phyloP scores from a whole-genome alignment of 2,888 invertebrate species.

The Tridacna crocea region DNA sequence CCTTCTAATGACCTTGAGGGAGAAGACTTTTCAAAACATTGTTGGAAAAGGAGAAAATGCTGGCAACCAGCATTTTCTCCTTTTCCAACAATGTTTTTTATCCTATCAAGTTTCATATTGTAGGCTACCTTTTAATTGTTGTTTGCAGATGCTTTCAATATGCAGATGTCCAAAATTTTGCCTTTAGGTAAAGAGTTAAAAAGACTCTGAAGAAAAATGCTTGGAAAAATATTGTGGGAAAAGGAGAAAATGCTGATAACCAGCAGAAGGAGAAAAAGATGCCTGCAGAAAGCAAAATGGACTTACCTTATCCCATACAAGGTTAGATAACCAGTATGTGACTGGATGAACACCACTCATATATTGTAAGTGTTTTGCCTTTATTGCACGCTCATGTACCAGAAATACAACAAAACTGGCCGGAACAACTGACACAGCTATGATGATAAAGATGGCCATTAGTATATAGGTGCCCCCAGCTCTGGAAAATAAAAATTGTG shows the following conservation, averaged over 20 bases:
- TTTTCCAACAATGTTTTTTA: background rate
- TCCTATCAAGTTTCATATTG: too few relatives aligned
- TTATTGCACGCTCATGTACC: constrained; percentile 84
- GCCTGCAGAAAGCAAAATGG: background rate
- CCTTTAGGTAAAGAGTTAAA: too few relatives aligned
- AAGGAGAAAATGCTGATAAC: background rate
- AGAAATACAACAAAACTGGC: constrained; percentile 85
- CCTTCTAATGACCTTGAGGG: too few relatives aligned
- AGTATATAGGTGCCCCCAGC: constrained; percentile 83
- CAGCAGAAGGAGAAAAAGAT: too few relatives aligned
- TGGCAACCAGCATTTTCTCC: background rate
- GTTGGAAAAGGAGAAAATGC: background rate
- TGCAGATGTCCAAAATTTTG: too few relatives aligned
- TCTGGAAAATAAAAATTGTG: constrained; percentile 34
- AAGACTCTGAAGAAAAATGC: too few relatives aligned
- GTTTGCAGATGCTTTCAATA: too few relatives aligned
- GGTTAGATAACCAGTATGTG: constrained; percentile 84
- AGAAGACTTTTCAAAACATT: background rate
- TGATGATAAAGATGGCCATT: constrained; percentile 85
- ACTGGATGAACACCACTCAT: constrained; percentile 84
- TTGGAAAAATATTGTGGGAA: background rate
- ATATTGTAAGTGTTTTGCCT: constrained; percentile 84
- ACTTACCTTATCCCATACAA: constrained; percentile 84
- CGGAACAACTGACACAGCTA: constrained; percentile 85
- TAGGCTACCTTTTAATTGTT: too few relatives aligned